Conservation (phyloP, 2,113 vertebrate genomes). For the Chloropsis hardwickii region DNA sequence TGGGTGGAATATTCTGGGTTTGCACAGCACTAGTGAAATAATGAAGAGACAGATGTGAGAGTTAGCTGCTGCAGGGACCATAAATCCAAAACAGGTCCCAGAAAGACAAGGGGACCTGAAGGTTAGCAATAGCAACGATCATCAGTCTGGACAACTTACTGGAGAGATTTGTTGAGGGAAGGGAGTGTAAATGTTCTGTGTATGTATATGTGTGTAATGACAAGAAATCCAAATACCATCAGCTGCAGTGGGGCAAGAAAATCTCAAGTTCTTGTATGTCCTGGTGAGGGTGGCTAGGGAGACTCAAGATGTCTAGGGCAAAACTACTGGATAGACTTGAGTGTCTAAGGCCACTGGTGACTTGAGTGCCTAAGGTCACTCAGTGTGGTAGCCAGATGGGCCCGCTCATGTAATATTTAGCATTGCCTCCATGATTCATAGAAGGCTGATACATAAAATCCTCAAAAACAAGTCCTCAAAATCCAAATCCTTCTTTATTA, state of each 20-base stretch:
- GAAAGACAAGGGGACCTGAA: background rate
- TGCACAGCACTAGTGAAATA: background rate
- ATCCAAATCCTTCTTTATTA: no score
- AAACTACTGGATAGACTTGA: background rate
- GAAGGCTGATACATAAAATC: no score
- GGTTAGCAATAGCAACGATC: background rate
- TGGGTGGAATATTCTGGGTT: background rate
- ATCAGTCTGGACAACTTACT: background rate
- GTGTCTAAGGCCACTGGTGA: background rate
- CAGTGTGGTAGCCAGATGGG: no score
- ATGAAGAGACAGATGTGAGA: background rate
- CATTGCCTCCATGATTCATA: no score
- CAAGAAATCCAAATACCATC: background rate
- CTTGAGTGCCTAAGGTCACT: background rate
- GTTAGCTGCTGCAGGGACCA: background rate
- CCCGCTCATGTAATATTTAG: no score
- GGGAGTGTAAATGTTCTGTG: rapidly evolving
- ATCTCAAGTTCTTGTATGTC: background rate
- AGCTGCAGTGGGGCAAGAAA: background rate
- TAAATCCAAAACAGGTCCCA: background rate
- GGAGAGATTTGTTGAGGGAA: background rate
- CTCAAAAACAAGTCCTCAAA: no score
- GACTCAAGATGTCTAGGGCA: background rate
- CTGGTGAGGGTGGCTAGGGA: background rate
- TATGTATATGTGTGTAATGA: background rate